Base-by-base conservation (phyloP, 2,888 invertebrate species). In the Craniophora ligustri region DNA sequence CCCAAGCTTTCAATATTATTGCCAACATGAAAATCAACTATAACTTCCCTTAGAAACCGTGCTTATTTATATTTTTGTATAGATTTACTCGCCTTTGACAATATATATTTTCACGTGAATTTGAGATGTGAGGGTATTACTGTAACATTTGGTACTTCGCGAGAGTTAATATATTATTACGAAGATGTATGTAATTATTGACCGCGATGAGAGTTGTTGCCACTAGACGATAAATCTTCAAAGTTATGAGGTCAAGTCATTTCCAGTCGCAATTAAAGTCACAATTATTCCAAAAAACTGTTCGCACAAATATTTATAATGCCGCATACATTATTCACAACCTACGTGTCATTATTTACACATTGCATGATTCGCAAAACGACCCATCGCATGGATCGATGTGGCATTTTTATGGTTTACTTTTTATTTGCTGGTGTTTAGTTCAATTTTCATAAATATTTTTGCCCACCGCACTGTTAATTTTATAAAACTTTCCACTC, bases 361-460 rank as follows among this genome's bases (percentile, higher is more conserved):
- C 81, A 72, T 80, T 79, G 81, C 78, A 78, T 78, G 79, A 75
- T 72, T 67, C 63, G 67, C 59, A 70, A 64, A 65, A 67, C 67
- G 72, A 79, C 75, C 78, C 80, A 78, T 82, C 79, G 85, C 84
- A 84, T 84, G 84, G 67, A 79, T 78, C 78, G 78, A 79, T 81
- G 82, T 77, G 80, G 71, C 67, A 71, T 71, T 73, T 70, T 64
- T 56, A 55, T 70, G 48, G 63, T 79, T 72, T 56, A 66, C 68
- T 67, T 75, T 80, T 76, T 75, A 72, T 73, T 79, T 75, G 76
- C 63, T 68, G 74, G 63, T 77, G 64, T 67, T 63, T 62, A 23
- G 47, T n/a, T n/a, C n/a, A 68, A 66, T 61, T 66, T 76, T 72
- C 65, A 59, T 66, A 73, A 68, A 75, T 76, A 76, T 78, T 75